Percentiles rank a stretch among this genome's conserved stretches.
phyloP scores from a whole-genome alignment of 30 jellyfish, hydroid and myxozoan genomes.

The Aurelia sp. region DNA sequence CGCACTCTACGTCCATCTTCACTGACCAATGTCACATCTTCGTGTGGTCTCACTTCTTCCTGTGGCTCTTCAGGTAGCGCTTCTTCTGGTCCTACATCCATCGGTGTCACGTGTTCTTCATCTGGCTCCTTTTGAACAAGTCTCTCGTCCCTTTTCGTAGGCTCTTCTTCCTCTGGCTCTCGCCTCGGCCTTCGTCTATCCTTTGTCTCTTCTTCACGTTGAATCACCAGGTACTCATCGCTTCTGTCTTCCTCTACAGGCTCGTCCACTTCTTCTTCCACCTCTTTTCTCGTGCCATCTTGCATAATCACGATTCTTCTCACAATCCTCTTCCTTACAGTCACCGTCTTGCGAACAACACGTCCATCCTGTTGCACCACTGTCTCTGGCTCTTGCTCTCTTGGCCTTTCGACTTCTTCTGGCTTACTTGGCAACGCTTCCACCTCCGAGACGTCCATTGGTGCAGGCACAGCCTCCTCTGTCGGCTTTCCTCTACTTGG shows the following conservation, averaged over 20 bases:
- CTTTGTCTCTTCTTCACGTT: constrained; percentile 7
- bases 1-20: constrained; percentile 66
- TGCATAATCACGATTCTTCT: constrained; percentile 60
- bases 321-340: constrained; percentile 68
- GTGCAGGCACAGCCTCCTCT: constrained; percentile 32
- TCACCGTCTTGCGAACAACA: constrained; percentile 58
- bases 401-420: background rate
- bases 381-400: constrained; percentile 36
- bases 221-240: constrained; percentile 29
- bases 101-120: constrained; percentile 16
- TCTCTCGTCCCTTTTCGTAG: background rate
- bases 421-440: constrained; percentile 1
- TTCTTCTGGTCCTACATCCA: constrained; percentile 53
- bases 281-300: constrained; percentile 74
- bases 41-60: constrained; percentile 8
- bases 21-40: constrained; percentile 18
- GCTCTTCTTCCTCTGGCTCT: constrained; percentile 24
- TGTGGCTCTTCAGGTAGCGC: constrained; percentile 11
- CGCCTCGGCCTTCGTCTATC: background rate
- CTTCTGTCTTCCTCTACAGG: constrained; percentile 9
- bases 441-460: constrained; percentile 55
- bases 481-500: constrained; percentile 8
- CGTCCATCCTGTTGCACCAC: constrained; percentile 55
- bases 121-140: constrained; percentile 2
- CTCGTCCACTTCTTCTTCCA: constrained; percentile 58